Percentiles rank a stretch among this genome's conserved stretches.
phyloP scores from a whole-genome alignment of 2,113 vertebrate genomes.

The Poicephalus meyeri region DNA sequence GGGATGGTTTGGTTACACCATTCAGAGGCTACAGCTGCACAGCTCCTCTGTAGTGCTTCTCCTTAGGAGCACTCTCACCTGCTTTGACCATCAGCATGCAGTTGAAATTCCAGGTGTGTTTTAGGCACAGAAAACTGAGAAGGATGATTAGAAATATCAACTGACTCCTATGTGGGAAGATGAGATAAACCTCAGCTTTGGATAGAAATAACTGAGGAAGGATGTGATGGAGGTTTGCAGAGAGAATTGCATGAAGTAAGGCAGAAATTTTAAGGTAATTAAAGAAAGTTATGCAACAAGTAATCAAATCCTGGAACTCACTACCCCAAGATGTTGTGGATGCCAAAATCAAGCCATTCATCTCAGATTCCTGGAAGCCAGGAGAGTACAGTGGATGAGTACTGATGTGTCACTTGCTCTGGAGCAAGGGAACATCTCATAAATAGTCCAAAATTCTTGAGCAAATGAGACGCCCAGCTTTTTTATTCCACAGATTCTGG shows the following conservation, averaged over 20 bases:
- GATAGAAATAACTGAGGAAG: neutral
- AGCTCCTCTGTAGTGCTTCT: neutral
- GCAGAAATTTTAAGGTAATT: neutral
- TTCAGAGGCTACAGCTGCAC: neutral
- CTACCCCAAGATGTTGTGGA: neutral
- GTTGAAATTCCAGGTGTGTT: neutral
- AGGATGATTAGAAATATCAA: neutral
- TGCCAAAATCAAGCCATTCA: neutral
- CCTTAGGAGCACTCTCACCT: neutral
- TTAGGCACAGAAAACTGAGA: neutral
- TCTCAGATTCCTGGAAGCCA: neutral
- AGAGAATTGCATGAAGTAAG: neutral
- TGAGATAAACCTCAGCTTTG: neutral
- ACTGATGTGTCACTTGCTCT: neutral
- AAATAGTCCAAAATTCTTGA: neutral
- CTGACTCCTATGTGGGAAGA: neutral
- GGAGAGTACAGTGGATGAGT: neutral
- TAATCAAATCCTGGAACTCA: neutral
- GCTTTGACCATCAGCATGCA: neutral
- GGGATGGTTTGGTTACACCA: neutral
- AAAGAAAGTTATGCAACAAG: neutral
- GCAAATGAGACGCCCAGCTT: neutral
- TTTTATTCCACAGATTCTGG: neutral
- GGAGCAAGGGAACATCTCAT: neutral
- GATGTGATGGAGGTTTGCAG: neutral